Evolutionary conservation across 2,797 vertebrate genomes (phyloP).

Genomic region (Benthosema pterotum): DNA sequence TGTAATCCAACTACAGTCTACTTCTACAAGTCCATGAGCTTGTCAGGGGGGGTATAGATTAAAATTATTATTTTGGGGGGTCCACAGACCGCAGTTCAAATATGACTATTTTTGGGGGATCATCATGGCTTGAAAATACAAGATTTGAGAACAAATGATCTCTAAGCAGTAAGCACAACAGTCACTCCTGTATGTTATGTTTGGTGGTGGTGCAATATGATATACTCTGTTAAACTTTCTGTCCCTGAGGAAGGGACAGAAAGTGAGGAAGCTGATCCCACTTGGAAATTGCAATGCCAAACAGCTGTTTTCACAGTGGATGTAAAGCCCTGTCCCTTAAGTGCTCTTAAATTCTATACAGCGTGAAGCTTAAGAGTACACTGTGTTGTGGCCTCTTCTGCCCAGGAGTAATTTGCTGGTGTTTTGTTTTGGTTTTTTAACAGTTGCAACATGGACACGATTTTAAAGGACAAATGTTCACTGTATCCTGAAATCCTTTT

Average conservation of each 20-base stretch:
- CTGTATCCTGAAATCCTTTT: background rate
- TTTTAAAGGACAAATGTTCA: conserved; percentile 4
- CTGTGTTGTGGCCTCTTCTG: conserved; percentile 35
- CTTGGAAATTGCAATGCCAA: conserved; percentile 52
- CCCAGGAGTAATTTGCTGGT: conserved; percentile 28
- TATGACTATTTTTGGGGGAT: no score
- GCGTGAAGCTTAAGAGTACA: conserved; percentile 50
- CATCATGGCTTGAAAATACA: no score
- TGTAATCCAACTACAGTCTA: no score
- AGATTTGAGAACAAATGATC: conserved; percentile 6
- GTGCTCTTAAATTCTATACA: conserved; percentile 56
- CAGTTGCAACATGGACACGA: conserved; percentile 6
- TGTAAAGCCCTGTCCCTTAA: conserved; percentile 58
- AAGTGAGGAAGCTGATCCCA: conserved; percentile 48
- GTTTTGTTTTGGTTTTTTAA: conserved; percentile 38
- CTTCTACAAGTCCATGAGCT: no score
- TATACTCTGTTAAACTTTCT: conserved; percentile 25
- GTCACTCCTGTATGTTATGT: conserved; percentile 25
- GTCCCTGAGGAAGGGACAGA: no score
- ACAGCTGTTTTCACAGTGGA: conserved; percentile 69
- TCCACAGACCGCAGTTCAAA: no score
- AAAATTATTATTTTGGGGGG: no score
- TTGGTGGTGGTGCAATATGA: conserved; percentile 38
- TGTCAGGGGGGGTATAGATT: no score
- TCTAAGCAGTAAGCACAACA: conserved; percentile 46